Evolutionary conservation across 2,888 invertebrate species (phyloP).

Genomic region (Orthosia incerta): DNA sequence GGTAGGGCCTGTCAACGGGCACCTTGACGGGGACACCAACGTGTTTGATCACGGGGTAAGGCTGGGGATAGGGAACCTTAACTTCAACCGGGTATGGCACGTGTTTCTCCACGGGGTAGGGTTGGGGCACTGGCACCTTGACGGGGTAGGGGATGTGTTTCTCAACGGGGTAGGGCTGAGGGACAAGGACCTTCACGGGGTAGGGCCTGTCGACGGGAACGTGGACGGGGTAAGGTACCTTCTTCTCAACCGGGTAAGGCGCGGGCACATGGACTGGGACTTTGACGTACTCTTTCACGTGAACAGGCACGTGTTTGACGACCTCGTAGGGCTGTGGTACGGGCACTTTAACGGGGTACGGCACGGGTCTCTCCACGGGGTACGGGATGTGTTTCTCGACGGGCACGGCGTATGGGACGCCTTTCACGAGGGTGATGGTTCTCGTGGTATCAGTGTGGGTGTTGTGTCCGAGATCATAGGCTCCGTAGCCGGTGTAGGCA

Average conservation of each 20-base stretch:
- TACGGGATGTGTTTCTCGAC: constrained; percentile 92
- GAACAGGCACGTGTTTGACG: constrained; percentile 92
- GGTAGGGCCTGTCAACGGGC: constrained; percentile 93
- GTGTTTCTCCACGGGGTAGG: constrained; percentile 95
- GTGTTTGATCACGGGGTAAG: constrained; percentile 93
- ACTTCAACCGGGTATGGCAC: constrained; percentile 94
- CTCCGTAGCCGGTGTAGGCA: constrained; percentile 72
- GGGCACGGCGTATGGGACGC: constrained; percentile 90
- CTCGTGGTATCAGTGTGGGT: constrained; percentile 91
- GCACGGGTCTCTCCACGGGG: constrained; percentile 92
- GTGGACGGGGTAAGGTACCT: constrained; percentile 93
- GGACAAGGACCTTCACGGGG: constrained; percentile 95
- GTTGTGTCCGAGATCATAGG: constrained; percentile 83
- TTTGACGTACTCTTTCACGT: constrained; percentile 95
- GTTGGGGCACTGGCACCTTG: constrained; percentile 94
- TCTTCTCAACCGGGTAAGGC: constrained; percentile 95
- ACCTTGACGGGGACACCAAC: constrained; percentile 93
- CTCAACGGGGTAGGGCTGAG: constrained; percentile 95
- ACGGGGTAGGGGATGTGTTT: constrained; percentile 94
- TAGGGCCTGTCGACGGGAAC: constrained; percentile 95
- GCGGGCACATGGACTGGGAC: constrained; percentile 95
- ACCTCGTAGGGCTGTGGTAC: constrained; percentile 94
- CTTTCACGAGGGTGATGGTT: constrained; percentile 93
- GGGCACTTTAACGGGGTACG: constrained; percentile 93
- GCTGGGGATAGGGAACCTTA: constrained; percentile 94